phyloP scores from a whole-genome alignment of 2,888 invertebrate genomes.

The Heliconius aoede region DNA sequence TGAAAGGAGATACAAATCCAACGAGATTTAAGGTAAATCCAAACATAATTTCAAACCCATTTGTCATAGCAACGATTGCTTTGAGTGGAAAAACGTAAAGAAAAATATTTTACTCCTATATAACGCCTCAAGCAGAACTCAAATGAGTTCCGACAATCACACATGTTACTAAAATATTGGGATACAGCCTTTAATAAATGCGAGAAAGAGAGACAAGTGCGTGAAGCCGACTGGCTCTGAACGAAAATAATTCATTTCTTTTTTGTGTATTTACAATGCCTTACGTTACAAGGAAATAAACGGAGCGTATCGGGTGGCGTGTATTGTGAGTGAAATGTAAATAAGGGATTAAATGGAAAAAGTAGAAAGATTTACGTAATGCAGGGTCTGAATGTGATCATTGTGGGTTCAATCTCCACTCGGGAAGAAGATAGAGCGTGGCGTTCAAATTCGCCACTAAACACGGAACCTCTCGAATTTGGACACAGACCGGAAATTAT shows the following conservation, averaged over 20 bases:
- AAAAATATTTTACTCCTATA: conserved; percentile 23
- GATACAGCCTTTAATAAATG: conserved; percentile 41
- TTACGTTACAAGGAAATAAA: conserved; percentile 5
- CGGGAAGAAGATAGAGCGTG: no score
- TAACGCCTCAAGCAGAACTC: conserved; percentile 31
- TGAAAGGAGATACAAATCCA: conserved; percentile 35
- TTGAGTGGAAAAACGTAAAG: conserved; percentile 27
- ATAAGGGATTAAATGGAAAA: background rate
- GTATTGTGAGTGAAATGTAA: background rate
- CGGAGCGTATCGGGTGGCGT: conserved; percentile 16
- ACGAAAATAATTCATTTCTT: conserved; percentile 22
- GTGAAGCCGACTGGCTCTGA: conserved; percentile 25
- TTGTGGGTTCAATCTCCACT: background rate
- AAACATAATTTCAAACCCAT: conserved; percentile 39
- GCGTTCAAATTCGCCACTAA: background rate
- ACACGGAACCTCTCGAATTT: no score
- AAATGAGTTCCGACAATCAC: conserved; percentile 41
- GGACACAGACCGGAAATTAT: background rate
- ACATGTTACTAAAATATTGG: conserved; percentile 41
- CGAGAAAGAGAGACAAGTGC: conserved; percentile 34
- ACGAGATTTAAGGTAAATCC: conserved; percentile 27
- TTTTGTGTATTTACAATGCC: conserved; percentile 9
- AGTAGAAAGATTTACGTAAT: background rate
- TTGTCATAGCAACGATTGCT: conserved; percentile 42
- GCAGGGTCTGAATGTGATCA: background rate